These are phyloP conservation scores for Rutilus rutilus DNA, from an alignment of 2,113 vertebrate species.

Conservation along the genomic window DNA sequence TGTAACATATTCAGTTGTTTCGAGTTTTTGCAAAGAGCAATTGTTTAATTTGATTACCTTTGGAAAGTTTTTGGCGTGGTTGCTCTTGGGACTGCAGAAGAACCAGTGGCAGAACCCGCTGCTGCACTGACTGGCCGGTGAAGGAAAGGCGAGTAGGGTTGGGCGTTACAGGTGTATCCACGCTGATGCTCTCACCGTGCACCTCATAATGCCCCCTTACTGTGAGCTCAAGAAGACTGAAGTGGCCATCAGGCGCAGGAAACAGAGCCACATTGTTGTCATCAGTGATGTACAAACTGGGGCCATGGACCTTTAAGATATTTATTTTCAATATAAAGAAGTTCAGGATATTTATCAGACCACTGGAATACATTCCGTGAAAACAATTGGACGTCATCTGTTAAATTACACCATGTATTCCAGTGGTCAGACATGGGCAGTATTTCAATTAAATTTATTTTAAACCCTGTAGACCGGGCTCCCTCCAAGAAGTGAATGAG, in stretches of 20 bases:
- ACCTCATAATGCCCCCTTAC: not conserved
- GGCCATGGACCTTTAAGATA: not conserved
- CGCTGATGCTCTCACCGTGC: not conserved
- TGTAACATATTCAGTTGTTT: not conserved
- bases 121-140: not conserved
- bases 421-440: no score
- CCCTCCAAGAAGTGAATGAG: no score
- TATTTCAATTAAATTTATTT: no score
- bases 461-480: no score
- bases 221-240: not conserved
- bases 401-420: no score
- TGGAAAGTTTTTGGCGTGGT: not conserved
- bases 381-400: no score
- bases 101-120: not conserved
- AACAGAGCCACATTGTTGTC: not conserved
- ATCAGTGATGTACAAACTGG: not conserved
- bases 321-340: not conserved
- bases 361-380: not conserved
- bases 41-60: not conserved
- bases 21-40: not conserved
- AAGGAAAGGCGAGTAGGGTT: not conserved
- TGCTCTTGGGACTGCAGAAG: not conserved
- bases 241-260: not conserved
- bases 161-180: not conserved
- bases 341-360: not conserved